Conservation (phyloP, 2,113 vertebrate species). For the Megaceryle maxima region DNA sequence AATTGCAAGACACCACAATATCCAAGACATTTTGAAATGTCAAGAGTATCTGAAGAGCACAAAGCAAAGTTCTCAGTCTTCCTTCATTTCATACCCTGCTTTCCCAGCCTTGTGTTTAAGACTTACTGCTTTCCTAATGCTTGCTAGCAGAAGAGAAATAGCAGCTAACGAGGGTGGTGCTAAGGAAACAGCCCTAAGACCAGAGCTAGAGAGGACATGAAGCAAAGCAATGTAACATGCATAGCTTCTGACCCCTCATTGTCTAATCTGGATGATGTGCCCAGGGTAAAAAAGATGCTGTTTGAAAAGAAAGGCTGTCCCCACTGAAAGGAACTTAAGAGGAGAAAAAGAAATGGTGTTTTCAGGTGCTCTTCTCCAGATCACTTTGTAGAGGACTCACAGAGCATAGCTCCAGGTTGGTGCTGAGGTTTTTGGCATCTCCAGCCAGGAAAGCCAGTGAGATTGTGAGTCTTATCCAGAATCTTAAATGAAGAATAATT, state of each 20-base stretch:
- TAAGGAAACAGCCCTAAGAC: not conserved
- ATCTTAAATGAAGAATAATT: not conserved
- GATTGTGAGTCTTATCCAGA: not conserved
- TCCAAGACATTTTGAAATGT: not conserved
- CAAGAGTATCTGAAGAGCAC: not conserved
- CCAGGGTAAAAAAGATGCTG: not conserved
- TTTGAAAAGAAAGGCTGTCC: not conserved
- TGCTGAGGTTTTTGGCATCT: not conserved
- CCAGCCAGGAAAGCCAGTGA: not conserved
- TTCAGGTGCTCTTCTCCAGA: not conserved
- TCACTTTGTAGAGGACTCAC: not conserved
- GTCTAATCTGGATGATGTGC: not conserved
- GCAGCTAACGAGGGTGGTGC: fast-evolving
- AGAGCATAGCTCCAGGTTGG: not conserved
- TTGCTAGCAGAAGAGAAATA: not conserved
- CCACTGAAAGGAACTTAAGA: not conserved
- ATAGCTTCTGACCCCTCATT: fast-evolving
- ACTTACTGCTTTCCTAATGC: not conserved
- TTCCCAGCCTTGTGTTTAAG: fast-evolving
- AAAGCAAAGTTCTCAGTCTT: not conserved
- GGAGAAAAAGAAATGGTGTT: not conserved
- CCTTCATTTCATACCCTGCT: not conserved
- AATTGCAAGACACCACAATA: not conserved
- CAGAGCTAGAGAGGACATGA: not conserved
- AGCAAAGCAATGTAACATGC: fast-evolving